These are phyloP conservation scores for Helicoverpa zea DNA, from an alignment of 1,140 invertebrate genomes.

Conservation along the genomic window DNA sequence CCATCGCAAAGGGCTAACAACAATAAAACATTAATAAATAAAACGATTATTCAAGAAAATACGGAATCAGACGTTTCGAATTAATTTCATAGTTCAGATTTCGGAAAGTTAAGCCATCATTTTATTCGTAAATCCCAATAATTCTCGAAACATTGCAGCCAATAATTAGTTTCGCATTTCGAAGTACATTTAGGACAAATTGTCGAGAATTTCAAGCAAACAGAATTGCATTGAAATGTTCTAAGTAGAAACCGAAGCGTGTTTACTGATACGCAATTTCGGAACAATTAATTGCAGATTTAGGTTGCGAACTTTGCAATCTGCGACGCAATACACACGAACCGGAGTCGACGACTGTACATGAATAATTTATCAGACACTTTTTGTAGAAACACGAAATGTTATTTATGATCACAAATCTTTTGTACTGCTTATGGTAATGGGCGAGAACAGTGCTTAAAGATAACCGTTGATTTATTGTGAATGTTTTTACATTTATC, in stretches of 20 bases:
- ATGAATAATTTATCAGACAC: conserved; percentile 28
- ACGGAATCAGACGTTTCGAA: not conserved
- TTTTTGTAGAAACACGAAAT: conserved; percentile 30
- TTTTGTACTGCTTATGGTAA: conserved; percentile 19
- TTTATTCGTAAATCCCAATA: not conserved
- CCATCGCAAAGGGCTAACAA: not conserved
- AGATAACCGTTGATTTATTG: not conserved
- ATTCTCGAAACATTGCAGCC: not conserved
- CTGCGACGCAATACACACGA: conserved; percentile 2
- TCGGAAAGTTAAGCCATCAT: not conserved
- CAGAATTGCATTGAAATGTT: conserved; percentile 19
- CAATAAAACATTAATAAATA: conserved; percentile 33
- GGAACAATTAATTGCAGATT: conserved; percentile 35
- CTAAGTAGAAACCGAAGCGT: conserved; percentile 13
- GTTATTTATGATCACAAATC: conserved; percentile 26
- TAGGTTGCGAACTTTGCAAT: conserved; percentile 36
- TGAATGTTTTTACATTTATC: not conserved
- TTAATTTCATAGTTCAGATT: not conserved
- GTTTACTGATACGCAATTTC: conserved; percentile 29
- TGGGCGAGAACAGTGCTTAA: not conserved
- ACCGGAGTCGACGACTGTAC: conserved; percentile 21
- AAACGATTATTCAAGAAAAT: conserved; percentile 1
- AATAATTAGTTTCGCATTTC: not conserved
- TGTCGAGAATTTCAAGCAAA: conserved; percentile 2
- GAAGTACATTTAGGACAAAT: not conserved